phyloP scores from a whole-genome alignment of 2,888 invertebrate genomes.

The Xestia sexstrigata region DNA sequence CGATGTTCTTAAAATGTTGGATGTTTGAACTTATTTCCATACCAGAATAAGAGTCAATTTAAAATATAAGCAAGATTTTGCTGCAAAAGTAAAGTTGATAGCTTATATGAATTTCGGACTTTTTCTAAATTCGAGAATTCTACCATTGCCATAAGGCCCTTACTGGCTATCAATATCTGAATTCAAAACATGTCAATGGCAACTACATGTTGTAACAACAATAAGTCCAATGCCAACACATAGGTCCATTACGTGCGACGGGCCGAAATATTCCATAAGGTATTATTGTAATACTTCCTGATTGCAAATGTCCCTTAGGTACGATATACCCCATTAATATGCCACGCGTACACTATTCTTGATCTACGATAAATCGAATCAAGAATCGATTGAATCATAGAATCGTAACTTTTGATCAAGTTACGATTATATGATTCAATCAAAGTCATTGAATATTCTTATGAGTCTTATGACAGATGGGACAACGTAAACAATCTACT shows the following conservation, averaged over 20 bases:
- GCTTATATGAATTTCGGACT: too few species aligned
- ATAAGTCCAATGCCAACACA: neutral
- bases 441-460: conserved; percentile 4
- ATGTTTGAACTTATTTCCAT: neutral
- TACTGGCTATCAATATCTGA: conserved; percentile 11
- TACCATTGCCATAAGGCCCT: neutral
- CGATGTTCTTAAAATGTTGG: neutral
- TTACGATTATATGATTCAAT: conserved; percentile 6
- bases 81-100: neutral
- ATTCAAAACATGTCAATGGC: conserved; percentile 39
- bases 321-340: conserved; percentile 32
- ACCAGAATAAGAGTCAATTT: neutral
- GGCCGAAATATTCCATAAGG: conserved; percentile 20
- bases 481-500: neutral
- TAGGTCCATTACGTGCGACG: neutral
- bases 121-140: neutral
- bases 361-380: conserved; percentile 23
- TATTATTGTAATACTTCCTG: conserved; percentile 38
- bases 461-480: neutral
- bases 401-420: neutral
- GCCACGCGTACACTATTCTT: conserved; percentile 18
- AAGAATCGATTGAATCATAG: conserved; percentile 12
- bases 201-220: conserved; percentile 20
- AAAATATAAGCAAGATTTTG: neutral
- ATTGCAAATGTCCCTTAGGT: conserved; percentile 30